Conservation (phyloP, 53 echinoderm and acorn worm genomes). For the Henricia sp. region DNA sequence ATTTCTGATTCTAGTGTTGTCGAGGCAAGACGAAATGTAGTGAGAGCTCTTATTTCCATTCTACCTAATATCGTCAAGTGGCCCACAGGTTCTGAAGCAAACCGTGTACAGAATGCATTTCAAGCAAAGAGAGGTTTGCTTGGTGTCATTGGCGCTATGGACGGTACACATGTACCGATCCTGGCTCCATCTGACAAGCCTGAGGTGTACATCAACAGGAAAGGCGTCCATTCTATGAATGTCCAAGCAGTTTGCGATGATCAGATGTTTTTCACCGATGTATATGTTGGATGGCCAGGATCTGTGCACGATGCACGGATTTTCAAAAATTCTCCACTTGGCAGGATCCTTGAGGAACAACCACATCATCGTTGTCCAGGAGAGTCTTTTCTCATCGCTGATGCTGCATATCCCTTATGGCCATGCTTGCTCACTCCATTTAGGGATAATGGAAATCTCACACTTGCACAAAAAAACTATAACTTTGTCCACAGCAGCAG, state of each 20-base stretch:
- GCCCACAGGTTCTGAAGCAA: neutral
- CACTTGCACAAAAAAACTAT: slow-evolving; percentile 16
- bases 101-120: slow-evolving; percentile 1
- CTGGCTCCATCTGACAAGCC: slow-evolving; percentile 42
- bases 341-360: neutral
- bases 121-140: neutral
- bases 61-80: neutral
- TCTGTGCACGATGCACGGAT: slow-evolving; percentile 61
- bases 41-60: neutral
- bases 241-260: slow-evolving; percentile 54
- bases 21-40: neutral
- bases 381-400: slow-evolving; percentile 44
- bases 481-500: slow-evolving; percentile 34
- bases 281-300: slow-evolving; percentile 51
- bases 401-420: slow-evolving; percentile 56
- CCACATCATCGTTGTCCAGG: slow-evolving; percentile 6
- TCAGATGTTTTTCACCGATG: slow-evolving; percentile 43
- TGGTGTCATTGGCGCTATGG: slow-evolving; percentile 48
- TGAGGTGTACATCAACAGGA: slow-evolving; percentile 48
- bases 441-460: slow-evolving; percentile 35
- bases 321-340: slow-evolving; percentile 31
- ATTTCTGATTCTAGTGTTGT: neutral
- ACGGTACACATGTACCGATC: slow-evolving; percentile 51
- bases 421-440: slow-evolving; percentile 46
- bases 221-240: slow-evolving; percentile 43